These are phyloP conservation scores for Sakesphorus luctuosus DNA, from an alignment of 2,113 vertebrate species.

Conservation along the genomic window DNA sequence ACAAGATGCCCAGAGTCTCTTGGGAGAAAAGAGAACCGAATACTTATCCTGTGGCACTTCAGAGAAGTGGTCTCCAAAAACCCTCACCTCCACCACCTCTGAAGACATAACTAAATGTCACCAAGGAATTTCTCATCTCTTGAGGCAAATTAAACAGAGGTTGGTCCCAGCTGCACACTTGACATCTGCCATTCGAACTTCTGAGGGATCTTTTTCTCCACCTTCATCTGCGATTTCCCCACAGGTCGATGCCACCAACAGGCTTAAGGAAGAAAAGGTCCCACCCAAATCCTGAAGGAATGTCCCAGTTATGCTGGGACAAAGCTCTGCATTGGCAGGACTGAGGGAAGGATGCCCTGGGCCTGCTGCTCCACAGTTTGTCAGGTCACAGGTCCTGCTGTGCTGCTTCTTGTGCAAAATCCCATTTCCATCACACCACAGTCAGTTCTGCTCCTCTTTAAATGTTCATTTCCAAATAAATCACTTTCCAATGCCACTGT, in stretches of 20 bases:
- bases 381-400: not conserved
- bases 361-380: not conserved
- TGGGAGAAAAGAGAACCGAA: slow-evolving; percentile 46
- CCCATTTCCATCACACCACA: rapidly evolving
- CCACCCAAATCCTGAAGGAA: not conserved
- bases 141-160: slow-evolving; percentile 51
- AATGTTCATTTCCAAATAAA: not conserved
- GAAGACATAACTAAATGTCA: slow-evolving; percentile 65
- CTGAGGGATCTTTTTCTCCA: not conserved
- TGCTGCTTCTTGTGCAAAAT: rapidly evolving
- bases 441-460: not conserved
- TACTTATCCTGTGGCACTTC: slow-evolving; percentile 53
- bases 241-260: rapidly evolving
- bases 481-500: not conserved
- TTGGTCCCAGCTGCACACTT: not conserved
- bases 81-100: slow-evolving; percentile 40
- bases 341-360: not conserved
- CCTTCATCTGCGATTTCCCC: not conserved
- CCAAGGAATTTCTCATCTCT: slow-evolving; percentile 67
- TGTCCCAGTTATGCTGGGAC: not conserved
- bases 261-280: not conserved
- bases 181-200: slow-evolving; percentile 73
- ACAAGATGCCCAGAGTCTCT: slow-evolving; percentile 30
- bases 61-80: slow-evolving; percentile 54
- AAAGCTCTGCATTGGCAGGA: not conserved